Percentiles rank a stretch among this genome's conserved stretches.
These are phyloP conservation scores for Muscidifurax raptorellus DNA, from an alignment of 1,140 invertebrate genomes.

Conservation along the genomic window DNA sequence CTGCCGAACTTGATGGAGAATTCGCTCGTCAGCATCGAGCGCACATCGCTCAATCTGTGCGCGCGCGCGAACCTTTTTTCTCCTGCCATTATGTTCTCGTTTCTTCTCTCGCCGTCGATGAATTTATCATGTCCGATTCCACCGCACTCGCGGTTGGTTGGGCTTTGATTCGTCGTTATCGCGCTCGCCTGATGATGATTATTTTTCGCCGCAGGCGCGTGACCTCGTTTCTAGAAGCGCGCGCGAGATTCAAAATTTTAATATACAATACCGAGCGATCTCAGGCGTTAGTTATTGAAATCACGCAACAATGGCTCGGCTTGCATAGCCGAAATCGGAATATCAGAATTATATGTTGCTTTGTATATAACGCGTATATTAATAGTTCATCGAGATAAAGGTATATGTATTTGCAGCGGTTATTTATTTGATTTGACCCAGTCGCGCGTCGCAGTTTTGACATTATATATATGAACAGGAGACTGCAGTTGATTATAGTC, in stretches of 20 bases:
- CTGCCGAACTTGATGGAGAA: conserved; percentile 40
- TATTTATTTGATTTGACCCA: too few relatives aligned
- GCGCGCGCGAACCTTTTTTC: conserved; percentile 22
- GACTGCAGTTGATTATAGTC: too few relatives aligned
- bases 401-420: too few relatives aligned
- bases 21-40: conserved; percentile 11
- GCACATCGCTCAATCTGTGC: conserved; percentile 38
- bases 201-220: not conserved
- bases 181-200: too few relatives aligned
- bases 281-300: conserved; percentile 20
- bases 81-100: conserved; percentile 13
- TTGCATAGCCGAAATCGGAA: too few relatives aligned
- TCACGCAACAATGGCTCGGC: too few relatives aligned
- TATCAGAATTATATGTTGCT: too few relatives aligned
- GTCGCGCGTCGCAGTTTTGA: too few relatives aligned
- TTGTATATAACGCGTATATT: too few relatives aligned
- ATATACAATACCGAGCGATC: not conserved
- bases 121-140: conserved; percentile 49
- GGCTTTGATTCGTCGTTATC: conserved; percentile 27
- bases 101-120: not conserved
- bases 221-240: not conserved
- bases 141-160: not conserved
- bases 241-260: not conserved
- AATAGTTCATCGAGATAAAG: too few relatives aligned
- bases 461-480: too few relatives aligned